Evolutionary conservation across 2,797 vertebrate genomes (phyloP).

Genomic region (Enteromius trimaculatus): DNA sequence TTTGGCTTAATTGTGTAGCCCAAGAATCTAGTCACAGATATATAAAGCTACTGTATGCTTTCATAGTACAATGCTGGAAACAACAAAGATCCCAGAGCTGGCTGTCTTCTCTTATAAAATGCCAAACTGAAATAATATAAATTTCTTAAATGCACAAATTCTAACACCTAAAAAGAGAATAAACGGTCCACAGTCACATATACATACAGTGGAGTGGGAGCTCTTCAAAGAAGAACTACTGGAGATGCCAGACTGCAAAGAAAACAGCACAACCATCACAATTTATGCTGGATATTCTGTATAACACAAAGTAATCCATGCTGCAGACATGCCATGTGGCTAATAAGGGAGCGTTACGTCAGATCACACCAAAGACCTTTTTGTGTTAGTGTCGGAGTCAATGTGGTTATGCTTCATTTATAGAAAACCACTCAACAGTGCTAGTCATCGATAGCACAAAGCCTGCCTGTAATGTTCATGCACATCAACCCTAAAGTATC

Average conservation of each 20-base stretch:
- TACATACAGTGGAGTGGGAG: constrained; percentile 84
- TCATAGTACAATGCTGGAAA: neutral
- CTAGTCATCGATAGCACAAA: constrained; percentile 20
- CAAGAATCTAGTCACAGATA: neutral
- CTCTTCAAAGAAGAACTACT: constrained; percentile 75
- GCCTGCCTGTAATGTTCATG: neutral
- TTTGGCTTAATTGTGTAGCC: neutral
- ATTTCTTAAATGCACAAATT: neutral
- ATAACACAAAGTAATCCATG: neutral
- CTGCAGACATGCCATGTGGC: neutral
- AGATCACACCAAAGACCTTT: neutral
- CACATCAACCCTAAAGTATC: neutral
- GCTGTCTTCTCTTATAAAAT: neutral
- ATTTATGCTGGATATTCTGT: neutral
- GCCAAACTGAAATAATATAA: neutral
- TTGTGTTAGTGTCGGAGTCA: constrained; percentile 30
- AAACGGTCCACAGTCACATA: neutral
- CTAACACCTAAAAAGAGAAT: neutral
- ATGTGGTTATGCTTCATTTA: neutral
- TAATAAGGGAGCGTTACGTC: neutral
- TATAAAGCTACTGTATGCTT: neutral
- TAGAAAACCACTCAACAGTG: neutral
- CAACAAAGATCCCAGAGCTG: neutral
- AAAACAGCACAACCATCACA: constrained; percentile 61
- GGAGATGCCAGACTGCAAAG: constrained; percentile 76